phyloP scores from a whole-genome alignment of 2,113 vertebrate species.

The Protomyctophum bolini region DNA sequence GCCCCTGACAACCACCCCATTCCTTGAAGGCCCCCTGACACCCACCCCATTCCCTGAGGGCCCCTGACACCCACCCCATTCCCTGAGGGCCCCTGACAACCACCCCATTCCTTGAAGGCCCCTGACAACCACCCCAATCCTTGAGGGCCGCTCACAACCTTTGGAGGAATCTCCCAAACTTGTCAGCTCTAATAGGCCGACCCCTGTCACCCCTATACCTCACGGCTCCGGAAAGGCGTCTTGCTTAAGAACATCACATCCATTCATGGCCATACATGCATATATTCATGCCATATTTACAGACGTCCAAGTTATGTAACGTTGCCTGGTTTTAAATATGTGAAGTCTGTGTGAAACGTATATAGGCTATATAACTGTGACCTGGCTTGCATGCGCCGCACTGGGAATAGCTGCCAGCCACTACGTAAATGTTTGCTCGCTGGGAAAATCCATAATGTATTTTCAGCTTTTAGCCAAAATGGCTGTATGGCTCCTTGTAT shows the following conservation, averaged over 20 bases:
- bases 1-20: too few species aligned
- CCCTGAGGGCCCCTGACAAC: too few species aligned
- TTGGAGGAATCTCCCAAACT: too few species aligned
- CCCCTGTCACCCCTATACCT: too few species aligned
- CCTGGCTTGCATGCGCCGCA: conserved; percentile 17
- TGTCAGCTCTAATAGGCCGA: too few species aligned
- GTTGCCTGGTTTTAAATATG: conserved; percentile 4
- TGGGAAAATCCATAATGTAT: conserved; percentile 39
- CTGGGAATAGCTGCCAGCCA: conserved; percentile 40
- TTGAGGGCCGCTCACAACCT: too few species aligned
- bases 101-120: too few species aligned
- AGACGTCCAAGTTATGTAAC: conserved; percentile 31
- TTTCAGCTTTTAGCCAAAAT: conserved; percentile 32
- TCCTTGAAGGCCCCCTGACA: too few species aligned
- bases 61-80: too few species aligned
- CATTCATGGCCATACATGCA: background rate
- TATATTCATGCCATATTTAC: conserved; percentile 1
- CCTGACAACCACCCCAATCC: too few species aligned
- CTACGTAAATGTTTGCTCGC: conserved; percentile 50
- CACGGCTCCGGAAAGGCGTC: too few species aligned
- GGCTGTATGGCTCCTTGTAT: conserved; percentile 16
- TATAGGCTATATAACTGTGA: conserved; percentile 23
- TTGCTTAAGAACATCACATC: background rate
- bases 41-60: too few species aligned
- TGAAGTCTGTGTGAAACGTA: conserved; percentile 20